These are phyloP conservation scores for Cinara cedri DNA, from an alignment of 2,888 invertebrate genomes.

Conservation along the genomic window DNA sequence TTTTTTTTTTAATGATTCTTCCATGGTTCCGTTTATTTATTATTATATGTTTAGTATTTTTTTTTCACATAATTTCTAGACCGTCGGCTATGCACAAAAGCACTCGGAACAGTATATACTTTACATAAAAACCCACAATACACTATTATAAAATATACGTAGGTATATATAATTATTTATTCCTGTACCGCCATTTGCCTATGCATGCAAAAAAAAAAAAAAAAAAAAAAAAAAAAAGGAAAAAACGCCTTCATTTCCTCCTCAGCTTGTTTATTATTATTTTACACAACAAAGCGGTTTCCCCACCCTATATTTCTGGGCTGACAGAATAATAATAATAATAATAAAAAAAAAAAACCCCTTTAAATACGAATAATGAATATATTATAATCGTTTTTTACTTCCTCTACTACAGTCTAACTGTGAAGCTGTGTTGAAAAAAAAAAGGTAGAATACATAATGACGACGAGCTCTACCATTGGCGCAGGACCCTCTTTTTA, in stretches of 20 bases:
- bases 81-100: conserved; percentile 41
- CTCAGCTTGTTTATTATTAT: conserved; percentile 57
- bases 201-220: conserved; percentile 50
- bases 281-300: conserved; percentile 57
- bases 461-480: conserved; percentile 48
- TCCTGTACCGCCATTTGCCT: conserved; percentile 54
- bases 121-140: conserved; percentile 53
- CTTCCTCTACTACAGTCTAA: conserved; percentile 43
- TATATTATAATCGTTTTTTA: conserved; percentile 54
- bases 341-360: conserved; percentile 31
- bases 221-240: conserved; percentile 26
- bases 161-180: conserved; percentile 56
- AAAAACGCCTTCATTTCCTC: conserved; percentile 52
- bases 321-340: conserved; percentile 40
- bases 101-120: conserved; percentile 48
- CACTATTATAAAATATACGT: conserved; percentile 52
- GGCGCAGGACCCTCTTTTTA: conserved; percentile 41
- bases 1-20: conserved; percentile 55
- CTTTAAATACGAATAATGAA: conserved; percentile 56
- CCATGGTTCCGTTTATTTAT: conserved; percentile 49
- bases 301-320: conserved; percentile 41
- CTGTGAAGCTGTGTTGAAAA: conserved; percentile 38
- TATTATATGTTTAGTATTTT: conserved; percentile 41
- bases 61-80: conserved; percentile 46
- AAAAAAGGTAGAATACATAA: conserved; percentile 53